These are phyloP conservation scores for Bothrops jararaca DNA, from an alignment of 2,113 vertebrate genomes.

Conservation along the genomic window DNA sequence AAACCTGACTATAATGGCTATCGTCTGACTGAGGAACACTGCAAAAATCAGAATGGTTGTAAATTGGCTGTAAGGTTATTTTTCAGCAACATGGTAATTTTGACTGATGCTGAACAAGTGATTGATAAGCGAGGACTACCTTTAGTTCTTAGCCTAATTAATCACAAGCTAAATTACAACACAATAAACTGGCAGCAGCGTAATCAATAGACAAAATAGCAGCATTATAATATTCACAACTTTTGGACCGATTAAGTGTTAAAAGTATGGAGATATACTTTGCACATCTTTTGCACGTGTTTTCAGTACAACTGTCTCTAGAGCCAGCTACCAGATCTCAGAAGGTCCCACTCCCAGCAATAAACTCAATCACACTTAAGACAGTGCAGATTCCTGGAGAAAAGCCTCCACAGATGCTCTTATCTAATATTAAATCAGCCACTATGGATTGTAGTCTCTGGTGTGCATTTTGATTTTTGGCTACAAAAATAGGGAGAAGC, in stretches of 20 bases:
- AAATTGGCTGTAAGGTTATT: not conserved
- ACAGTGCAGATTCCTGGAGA: not conserved
- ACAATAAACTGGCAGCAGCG: not conserved
- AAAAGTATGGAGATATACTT: not conserved
- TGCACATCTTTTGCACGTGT: not conserved
- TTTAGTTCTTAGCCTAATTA: not conserved
- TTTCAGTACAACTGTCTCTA: not conserved
- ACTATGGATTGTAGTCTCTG: conserved; percentile 6
- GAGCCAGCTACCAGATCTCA: not conserved
- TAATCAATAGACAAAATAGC: not conserved
- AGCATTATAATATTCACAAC: not conserved
- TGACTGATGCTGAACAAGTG: not conserved
- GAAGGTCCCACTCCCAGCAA: not conserved
- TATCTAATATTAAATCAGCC: not conserved
- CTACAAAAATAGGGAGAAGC: not conserved
- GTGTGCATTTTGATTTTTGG: not conserved
- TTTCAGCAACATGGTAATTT: not conserved
- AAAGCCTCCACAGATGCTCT: not conserved
- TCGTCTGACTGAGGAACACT: not conserved
- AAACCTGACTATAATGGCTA: not conserved
- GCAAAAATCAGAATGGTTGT: not conserved
- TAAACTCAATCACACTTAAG: not conserved
- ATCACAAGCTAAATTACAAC: not conserved
- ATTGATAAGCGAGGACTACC: not conserved
- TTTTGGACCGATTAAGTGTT: not conserved